phyloP scores from a whole-genome alignment of 2,113 vertebrate species.

The Lagopus leucura region DNA sequence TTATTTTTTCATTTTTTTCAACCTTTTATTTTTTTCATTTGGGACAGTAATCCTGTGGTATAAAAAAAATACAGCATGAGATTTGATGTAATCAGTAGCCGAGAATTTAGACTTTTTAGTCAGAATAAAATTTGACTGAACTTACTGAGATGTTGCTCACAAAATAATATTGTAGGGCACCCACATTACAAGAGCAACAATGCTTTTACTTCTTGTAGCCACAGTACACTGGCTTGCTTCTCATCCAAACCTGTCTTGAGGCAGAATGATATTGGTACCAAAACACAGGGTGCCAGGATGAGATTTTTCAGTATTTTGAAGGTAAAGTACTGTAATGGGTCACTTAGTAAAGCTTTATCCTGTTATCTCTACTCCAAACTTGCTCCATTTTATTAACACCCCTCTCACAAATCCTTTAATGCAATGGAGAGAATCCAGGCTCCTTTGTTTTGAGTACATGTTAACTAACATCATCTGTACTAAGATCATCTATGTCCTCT shows the following conservation, averaged over 20 bases:
- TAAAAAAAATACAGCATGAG: neutral
- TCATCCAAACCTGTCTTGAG: neutral
- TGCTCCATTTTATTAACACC: neutral
- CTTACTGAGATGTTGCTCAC: neutral
- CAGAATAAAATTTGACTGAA: neutral
- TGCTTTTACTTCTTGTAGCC: neutral
- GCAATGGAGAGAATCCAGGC: neutral
- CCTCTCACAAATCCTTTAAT: neutral
- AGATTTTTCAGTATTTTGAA: constrained; percentile 15
- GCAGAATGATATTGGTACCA: neutral
- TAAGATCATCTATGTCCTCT: neutral
- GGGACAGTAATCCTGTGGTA: neutral
- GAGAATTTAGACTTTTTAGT: neutral
- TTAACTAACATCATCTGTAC: neutral
- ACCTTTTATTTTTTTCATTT: neutral
- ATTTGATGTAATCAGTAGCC: neutral
- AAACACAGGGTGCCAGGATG: neutral
- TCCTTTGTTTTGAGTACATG: neutral
- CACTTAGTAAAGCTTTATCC: neutral
- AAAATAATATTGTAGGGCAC: neutral
- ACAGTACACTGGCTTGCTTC: neutral
- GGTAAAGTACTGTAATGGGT: neutral
- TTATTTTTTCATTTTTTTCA: neutral
- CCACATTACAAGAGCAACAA: constrained; percentile 15
- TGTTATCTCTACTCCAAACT: neutral